Conservation (phyloP, 2,113 vertebrate genomes). For the Carettochelys insculpta region DNA sequence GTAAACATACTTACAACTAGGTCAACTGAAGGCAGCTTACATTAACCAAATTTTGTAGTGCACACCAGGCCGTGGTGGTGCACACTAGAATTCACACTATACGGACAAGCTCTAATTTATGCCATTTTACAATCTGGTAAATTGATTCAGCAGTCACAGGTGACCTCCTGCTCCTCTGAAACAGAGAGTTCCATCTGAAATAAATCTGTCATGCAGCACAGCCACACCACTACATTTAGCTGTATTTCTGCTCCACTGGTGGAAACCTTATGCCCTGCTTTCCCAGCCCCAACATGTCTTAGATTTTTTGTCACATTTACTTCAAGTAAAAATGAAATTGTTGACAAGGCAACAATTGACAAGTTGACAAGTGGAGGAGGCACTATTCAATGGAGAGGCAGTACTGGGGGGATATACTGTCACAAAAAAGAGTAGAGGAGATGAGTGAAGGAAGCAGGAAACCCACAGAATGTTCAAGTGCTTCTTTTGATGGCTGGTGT, state of each 20-base stretch:
- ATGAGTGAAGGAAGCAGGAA: not conserved
- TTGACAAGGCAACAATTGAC: not conserved
- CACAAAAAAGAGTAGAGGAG: not conserved
- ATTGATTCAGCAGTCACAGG: not conserved
- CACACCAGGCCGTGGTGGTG: too few species aligned
- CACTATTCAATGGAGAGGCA: not conserved
- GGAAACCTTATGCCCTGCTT: not conserved
- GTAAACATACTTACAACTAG: too few species aligned
- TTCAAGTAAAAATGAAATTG: not conserved
- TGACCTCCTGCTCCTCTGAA: not conserved
- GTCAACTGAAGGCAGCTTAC: too few species aligned
- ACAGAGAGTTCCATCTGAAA: not conserved
- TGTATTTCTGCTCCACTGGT: not conserved
- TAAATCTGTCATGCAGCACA: not conserved
- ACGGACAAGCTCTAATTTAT: too few species aligned
- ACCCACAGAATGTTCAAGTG: not conserved
- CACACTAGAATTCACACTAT: too few species aligned
- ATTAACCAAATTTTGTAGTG: too few species aligned
- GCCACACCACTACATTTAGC: not conserved
- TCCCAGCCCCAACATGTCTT: not conserved
- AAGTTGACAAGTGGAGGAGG: not conserved
- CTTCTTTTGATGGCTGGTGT: not conserved
- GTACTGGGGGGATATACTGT: not conserved
- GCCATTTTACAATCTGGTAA: too few species aligned
- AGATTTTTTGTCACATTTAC: not conserved